A percentile compares a stretch with the other conserved stretches of the same genome.
These are phyloP conservation scores for Gila orcuttii DNA, from an alignment of 2,113 vertebrate genomes.

Conservation along the genomic window DNA sequence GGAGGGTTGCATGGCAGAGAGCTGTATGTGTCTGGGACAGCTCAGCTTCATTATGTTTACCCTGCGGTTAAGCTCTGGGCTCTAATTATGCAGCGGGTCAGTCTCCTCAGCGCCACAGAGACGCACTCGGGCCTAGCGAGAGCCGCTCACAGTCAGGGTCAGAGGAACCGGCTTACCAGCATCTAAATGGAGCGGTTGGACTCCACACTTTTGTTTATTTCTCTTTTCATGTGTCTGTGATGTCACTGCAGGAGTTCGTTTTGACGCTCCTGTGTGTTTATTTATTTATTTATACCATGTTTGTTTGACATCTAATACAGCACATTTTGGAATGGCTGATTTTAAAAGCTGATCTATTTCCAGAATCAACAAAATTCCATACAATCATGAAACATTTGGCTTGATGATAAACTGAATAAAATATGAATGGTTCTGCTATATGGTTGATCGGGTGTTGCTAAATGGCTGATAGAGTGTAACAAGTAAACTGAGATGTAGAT, in stretches of 20 bases:
- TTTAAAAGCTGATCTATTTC: not conserved
- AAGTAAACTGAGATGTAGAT: not conserved
- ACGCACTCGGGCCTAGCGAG: conserved; percentile 48
- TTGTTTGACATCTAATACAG: not conserved
- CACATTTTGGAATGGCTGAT: not conserved
- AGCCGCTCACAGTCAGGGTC: conserved; percentile 60
- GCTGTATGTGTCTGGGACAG: conserved; percentile 43
- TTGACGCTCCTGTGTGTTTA: not conserved
- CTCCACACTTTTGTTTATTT: conserved; percentile 33
- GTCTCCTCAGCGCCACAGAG: conserved; percentile 56
- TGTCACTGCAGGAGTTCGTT: conserved; percentile 30
- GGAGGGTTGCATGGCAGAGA: conserved; percentile 43
- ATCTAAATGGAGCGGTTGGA: conserved; percentile 31
- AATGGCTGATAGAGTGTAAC: not conserved
- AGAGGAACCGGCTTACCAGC: not conserved
- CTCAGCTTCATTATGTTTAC: conserved; percentile 58
- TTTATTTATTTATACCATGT: not conserved
- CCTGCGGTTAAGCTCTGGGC: conserved; percentile 58
- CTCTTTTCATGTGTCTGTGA: conserved; percentile 23
- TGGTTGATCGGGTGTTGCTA: not conserved
- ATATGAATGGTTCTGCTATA: no score
- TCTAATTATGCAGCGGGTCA: conserved; percentile 60
- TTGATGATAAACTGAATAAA: no score
- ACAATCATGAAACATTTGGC: no score
- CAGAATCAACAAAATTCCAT: not conserved